phyloP scores from a whole-genome alignment of 2,113 vertebrate genomes.

The Calidris pugnax region DNA sequence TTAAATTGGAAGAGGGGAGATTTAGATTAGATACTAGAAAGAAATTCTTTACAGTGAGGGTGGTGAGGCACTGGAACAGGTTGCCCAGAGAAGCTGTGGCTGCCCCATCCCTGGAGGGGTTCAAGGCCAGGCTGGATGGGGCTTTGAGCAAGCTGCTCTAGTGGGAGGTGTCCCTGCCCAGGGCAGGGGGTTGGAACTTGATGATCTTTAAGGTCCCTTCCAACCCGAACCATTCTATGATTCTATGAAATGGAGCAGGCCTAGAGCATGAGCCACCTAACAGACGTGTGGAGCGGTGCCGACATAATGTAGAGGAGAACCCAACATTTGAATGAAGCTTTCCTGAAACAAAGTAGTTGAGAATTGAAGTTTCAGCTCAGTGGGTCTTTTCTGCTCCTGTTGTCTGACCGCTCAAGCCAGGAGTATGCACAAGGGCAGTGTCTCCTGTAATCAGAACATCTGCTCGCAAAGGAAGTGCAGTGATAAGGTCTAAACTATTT shows the following conservation, averaged over 20 bases:
- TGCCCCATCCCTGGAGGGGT: too few relatives aligned
- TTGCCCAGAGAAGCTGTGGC: too few relatives aligned
- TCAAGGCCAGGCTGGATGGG: too few relatives aligned
- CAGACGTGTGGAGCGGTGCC: background rate
- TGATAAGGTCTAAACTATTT: background rate
- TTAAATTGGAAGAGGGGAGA: too few relatives aligned
- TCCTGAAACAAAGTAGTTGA: background rate
- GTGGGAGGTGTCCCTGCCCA: too few relatives aligned
- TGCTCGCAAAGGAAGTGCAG: background rate
- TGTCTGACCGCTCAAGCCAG: background rate
- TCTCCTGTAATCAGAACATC: background rate
- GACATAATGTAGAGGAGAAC: background rate
- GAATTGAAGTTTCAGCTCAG: background rate
- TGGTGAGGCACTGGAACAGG: too few relatives aligned
- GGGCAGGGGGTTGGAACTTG: too few relatives aligned
- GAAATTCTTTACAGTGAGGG: too few relatives aligned
- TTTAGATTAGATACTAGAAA: too few relatives aligned
- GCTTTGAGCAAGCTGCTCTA: too few relatives aligned
- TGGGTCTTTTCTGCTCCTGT: background rate
- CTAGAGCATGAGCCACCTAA: background rate
- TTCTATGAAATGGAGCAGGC: background rate
- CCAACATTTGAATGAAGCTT: background rate
- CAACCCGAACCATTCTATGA: too few relatives aligned
- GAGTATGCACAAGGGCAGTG: background rate
- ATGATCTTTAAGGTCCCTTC: too few relatives aligned